Evolutionary conservation across 23 tunicate species (phyloP).

Genomic region (Ciona savignyi): DNA sequence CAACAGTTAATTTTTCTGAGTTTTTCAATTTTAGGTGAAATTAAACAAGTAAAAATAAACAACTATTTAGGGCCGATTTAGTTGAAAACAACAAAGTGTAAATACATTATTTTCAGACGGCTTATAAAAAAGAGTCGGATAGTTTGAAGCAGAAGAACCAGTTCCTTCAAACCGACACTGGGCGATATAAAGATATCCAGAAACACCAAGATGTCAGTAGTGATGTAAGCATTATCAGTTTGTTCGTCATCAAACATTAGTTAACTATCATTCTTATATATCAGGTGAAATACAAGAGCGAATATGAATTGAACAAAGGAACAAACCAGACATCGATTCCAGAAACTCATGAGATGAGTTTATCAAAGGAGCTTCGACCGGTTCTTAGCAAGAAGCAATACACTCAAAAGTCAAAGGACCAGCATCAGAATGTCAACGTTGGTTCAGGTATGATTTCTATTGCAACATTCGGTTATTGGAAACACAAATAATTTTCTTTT

Average conservation of each 20-base stretch:
- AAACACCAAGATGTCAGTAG: conserved; percentile 28
- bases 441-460: conserved; percentile 30
- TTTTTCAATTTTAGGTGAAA: too few species aligned
- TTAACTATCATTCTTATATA: not conserved
- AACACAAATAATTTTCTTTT: conserved; percentile 1
- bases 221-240: conserved; percentile 23
- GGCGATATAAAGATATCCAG: conserved; percentile 56
- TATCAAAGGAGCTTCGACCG: conserved; percentile 52
- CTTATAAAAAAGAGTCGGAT: conserved; percentile 52
- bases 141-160: conserved; percentile 30
- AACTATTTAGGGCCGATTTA: too few species aligned
- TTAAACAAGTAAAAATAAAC: too few species aligned
- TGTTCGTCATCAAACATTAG: not conserved
- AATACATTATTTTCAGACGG: conserved; percentile 24
- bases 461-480: not conserved
- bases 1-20: too few species aligned
- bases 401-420: conserved; percentile 21
- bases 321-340: conserved; percentile 20
- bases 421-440: conserved; percentile 33
- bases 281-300: conserved; percentile 44
- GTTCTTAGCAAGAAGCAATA: conserved; percentile 55
- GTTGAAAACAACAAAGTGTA: too few species aligned
- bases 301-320: conserved; percentile 43
- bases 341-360: conserved; percentile 59
- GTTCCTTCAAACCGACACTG: conserved; percentile 50